A percentile compares a stretch with the other conserved stretches of the same genome.
Conservation (phyloP, 1,140 invertebrate species). For the Wasmannia auropunctata region DNA sequence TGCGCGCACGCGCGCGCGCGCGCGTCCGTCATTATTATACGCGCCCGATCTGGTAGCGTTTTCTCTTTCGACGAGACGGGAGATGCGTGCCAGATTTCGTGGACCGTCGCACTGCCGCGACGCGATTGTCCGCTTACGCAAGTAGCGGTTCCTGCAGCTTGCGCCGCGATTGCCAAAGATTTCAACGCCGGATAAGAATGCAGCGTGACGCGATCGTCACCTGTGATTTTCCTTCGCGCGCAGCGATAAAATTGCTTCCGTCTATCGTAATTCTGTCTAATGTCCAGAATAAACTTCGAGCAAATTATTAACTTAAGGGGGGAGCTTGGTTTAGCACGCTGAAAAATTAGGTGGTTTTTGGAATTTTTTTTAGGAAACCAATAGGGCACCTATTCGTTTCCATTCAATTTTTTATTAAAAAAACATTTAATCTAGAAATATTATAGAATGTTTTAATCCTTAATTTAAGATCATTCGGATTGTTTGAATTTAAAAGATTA, state of each 20-base stretch:
- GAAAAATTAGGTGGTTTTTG: too few relatives aligned
- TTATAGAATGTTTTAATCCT: not conserved
- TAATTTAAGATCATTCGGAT: not conserved
- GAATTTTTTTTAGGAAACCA: too few relatives aligned
- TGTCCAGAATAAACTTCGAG: not conserved
- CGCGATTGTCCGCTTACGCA: conserved; percentile 49
- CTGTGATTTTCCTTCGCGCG: not conserved
- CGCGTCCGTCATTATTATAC: conserved; percentile 55
- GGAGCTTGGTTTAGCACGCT: too few relatives aligned
- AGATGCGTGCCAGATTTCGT: conserved; percentile 61
- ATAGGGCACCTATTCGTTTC: too few relatives aligned
- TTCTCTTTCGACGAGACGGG: conserved; percentile 70
- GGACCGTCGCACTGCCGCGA: not conserved
- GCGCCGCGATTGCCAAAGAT: conserved; percentile 14
- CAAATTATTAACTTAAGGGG: not conserved
- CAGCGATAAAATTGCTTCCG: not conserved
- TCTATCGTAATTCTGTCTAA: not conserved
- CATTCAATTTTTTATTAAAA: not conserved
- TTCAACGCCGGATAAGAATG: conserved; percentile 16
- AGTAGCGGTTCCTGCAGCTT: conserved; percentile 22
- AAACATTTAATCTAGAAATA: not conserved
- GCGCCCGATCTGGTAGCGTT: conserved; percentile 56
- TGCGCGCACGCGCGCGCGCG: conserved; percentile 38
- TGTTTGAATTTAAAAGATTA: not conserved
- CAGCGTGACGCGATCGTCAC: not conserved